Evolutionary conservation across 2,113 vertebrate species (phyloP).

Genomic region (Grallaria varia): DNA sequence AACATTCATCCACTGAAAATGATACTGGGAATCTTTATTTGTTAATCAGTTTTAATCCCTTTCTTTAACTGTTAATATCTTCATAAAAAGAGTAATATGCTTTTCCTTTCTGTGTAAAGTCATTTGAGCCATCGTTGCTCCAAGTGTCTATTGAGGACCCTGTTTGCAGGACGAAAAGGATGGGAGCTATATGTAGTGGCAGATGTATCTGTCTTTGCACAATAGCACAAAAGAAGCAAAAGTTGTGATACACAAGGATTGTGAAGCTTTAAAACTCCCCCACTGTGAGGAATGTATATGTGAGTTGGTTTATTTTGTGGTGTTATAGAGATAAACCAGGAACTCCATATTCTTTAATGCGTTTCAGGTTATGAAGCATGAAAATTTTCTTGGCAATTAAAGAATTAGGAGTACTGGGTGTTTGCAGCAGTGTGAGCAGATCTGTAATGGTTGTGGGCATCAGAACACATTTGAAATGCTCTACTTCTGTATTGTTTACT

Average conservation of each 20-base stretch:
- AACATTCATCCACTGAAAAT: neutral
- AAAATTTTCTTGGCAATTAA: neutral
- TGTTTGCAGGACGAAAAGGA: neutral
- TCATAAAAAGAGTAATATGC: neutral
- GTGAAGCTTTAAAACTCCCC: neutral
- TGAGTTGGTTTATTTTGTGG: neutral
- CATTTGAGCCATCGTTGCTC: neutral
- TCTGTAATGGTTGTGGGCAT: neutral
- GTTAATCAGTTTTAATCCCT: neutral
- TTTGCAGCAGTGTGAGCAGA: neutral
- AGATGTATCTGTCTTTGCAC: neutral
- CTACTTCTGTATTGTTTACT: conserved; percentile 69
- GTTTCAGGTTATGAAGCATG: neutral
- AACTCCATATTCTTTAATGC: neutral
- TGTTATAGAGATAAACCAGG: neutral
- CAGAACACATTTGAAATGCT: neutral
- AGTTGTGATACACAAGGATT: neutral
- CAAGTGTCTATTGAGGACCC: neutral
- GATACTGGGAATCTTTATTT: neutral
- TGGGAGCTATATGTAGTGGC: neutral
- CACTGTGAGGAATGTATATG: neutral
- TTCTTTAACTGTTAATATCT: neutral
- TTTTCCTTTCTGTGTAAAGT: neutral
- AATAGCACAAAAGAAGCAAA: neutral
- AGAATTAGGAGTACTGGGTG: neutral